Evolutionary conservation across 1,140 invertebrate species (phyloP), one percentile per base, ranked within the genome.

Genomic region (Belonocnema kinseyi): DNA sequence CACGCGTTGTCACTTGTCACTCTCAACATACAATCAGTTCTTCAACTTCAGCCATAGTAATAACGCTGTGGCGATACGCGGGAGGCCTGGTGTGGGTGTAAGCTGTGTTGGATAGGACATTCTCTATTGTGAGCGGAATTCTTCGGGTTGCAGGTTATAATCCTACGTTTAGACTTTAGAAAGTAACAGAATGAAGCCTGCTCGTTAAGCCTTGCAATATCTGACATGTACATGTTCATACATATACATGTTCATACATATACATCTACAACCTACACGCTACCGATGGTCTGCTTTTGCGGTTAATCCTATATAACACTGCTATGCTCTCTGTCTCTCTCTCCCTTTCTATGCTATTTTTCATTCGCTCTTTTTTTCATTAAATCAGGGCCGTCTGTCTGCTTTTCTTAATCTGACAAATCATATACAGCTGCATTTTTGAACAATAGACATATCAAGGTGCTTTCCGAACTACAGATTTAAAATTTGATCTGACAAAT

Each of bases 81-180:
- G 51, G 77, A 75, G 70, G 54, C 13, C 56, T 52, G 73, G 66
- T 78, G 82, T 87, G 80, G 83, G 85, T 81, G 81, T 85, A 82
- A 79, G 81, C 81, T 82, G 78, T 80, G 70, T 83, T 80, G 75
- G 81, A 82, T 85, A 86, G 82, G 77, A 81, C 83, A 80, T 87
- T 87, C 82, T 79, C 82, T 77, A 87, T 87, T 87, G 86, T 87
- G 85, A 87, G 82, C 84, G 81, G 81, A 82, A 88, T 85, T 88
- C 86, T 87, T 80, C 85, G 77, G 87, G 84, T 88, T 83, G 84
- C 86, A 85, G 85, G 84, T 88, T 86, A 88, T 82, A 86, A 86
- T 82, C 83, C 81, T 82, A 85, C 86, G 82, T 88, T 88, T 88
- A 46, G 40, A 46, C 6, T 46, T 46, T 46, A 88, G 87, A 88